A percentile compares a stretch with the other conserved stretches of the same genome.
Evolutionary conservation across 2,113 vertebrate species (phyloP).

Genomic region (Cebus imitator): DNA sequence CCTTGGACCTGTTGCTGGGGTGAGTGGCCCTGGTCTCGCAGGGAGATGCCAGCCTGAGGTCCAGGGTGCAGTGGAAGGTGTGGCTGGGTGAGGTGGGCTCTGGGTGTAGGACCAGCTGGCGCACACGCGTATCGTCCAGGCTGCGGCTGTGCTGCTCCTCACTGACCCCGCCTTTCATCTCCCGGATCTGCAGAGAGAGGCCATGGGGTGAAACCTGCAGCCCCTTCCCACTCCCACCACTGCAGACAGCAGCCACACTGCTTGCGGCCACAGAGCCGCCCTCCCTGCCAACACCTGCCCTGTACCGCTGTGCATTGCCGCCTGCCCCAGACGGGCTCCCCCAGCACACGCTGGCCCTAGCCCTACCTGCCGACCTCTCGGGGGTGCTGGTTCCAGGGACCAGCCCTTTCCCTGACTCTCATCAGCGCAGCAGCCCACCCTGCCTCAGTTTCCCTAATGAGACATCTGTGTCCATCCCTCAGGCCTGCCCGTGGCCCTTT

Average conservation of each 20-base stretch:
- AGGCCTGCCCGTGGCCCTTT: neutral
- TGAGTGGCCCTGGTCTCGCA: constrained; percentile 84
- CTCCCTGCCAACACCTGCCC: neutral
- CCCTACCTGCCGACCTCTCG: too few species aligned
- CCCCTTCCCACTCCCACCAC: neutral
- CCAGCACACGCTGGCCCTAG: neutral
- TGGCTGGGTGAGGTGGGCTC: constrained; percentile 86
- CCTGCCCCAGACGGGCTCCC: neutral
- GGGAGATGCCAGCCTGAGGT: constrained; percentile 80
- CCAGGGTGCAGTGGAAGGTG: constrained; percentile 83
- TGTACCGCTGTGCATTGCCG: rapidly evolving
- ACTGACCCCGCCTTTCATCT: constrained; percentile 48
- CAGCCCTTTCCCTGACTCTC: neutral
- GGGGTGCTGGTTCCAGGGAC: too few species aligned
- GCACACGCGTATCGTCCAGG: constrained; percentile 84
- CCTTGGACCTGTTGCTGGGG: constrained; percentile 85
- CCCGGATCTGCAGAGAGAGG: constrained; percentile 78
- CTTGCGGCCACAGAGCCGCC: neutral
- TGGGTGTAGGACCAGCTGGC: constrained; percentile 69
- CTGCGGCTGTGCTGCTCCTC: constrained; percentile 86
- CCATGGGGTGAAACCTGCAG: rapidly evolving
- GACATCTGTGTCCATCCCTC: rapidly evolving
- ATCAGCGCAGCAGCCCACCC: neutral
- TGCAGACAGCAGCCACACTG: rapidly evolving
- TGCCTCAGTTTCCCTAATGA: neutral